Percentiles rank a stretch among this genome's conserved stretches.
Conservation (phyloP, 2,113 vertebrate genomes). For the Nycticebus coucang region DNA sequence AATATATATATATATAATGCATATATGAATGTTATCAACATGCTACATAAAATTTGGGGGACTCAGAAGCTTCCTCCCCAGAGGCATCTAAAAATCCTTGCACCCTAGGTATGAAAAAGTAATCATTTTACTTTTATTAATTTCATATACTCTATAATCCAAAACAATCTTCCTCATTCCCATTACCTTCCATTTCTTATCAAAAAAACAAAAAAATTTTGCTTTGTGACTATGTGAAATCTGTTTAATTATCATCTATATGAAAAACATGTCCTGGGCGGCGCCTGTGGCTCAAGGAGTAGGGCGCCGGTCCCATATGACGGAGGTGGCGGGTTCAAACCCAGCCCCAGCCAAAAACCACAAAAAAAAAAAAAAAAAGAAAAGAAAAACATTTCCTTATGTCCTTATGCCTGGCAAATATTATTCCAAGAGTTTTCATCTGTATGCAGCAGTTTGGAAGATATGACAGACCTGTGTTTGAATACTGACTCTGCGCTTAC, state of each 20-base stretch:
- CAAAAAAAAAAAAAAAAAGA: too few relatives aligned
- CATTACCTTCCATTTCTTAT: background rate
- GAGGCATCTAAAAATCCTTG: background rate
- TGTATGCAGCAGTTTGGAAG: background rate
- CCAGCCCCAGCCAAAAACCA: too few relatives aligned
- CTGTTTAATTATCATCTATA: background rate
- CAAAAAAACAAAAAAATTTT: background rate
- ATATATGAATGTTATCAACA: background rate
- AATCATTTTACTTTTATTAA: background rate
- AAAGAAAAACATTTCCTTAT: background rate
- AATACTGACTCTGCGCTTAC: background rate
- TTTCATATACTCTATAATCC: background rate
- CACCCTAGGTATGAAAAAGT: background rate
- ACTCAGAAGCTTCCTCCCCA: background rate
- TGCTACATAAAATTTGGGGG: background rate
- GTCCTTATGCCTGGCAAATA: background rate
- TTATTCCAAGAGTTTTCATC: background rate
- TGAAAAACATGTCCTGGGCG: too few relatives aligned
- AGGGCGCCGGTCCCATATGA: too few relatives aligned
- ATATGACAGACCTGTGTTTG: background rate
- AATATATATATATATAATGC: too few relatives aligned
- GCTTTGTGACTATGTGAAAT: background rate
- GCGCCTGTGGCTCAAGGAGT: too few relatives aligned
- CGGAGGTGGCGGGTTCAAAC: too few relatives aligned
- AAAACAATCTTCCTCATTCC: background rate